Conservation (phyloP, 1,140 invertebrate genomes). For the Gryllus bimaculatus region DNA sequence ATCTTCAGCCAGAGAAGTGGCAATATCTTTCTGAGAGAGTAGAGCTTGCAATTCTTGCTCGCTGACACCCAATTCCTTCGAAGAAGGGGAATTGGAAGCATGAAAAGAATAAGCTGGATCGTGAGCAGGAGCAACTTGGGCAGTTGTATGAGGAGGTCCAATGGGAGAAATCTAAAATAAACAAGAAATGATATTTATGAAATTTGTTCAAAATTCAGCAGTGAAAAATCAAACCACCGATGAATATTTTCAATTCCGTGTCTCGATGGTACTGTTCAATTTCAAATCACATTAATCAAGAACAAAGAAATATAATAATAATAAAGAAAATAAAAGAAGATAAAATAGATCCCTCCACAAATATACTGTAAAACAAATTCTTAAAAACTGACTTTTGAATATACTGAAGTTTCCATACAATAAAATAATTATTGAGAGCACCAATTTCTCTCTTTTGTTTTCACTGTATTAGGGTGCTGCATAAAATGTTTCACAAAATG, state of each 20-base stretch:
- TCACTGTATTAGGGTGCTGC: too few relatives aligned
- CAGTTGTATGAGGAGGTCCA: too few relatives aligned
- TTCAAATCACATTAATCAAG: too few relatives aligned
- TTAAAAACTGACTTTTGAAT: neutral
- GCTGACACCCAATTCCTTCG: conserved; percentile 16
- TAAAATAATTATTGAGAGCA: too few relatives aligned
- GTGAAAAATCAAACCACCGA: too few relatives aligned
- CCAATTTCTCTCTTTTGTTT: too few relatives aligned
- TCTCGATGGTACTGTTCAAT: too few relatives aligned
- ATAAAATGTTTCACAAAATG: too few relatives aligned
- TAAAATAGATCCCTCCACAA: neutral
- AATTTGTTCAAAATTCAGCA: too few relatives aligned
- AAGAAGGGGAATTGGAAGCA: conserved; percentile 8
- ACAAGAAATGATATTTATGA: too few relatives aligned
- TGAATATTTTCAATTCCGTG: too few relatives aligned
- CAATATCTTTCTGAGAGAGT: conserved; percentile 60
- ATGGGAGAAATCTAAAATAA: too few relatives aligned
- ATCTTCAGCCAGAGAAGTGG: conserved; percentile 73
- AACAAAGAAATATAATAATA: neutral
- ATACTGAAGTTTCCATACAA: neutral
- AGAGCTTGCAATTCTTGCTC: conserved; percentile 64
- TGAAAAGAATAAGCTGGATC: neutral
- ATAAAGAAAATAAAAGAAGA: neutral
- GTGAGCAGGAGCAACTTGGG: neutral
- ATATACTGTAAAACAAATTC: neutral